Evolutionary conservation across 2,797 vertebrate genomes (phyloP).

Genomic region (Anomalospiza imberbis): DNA sequence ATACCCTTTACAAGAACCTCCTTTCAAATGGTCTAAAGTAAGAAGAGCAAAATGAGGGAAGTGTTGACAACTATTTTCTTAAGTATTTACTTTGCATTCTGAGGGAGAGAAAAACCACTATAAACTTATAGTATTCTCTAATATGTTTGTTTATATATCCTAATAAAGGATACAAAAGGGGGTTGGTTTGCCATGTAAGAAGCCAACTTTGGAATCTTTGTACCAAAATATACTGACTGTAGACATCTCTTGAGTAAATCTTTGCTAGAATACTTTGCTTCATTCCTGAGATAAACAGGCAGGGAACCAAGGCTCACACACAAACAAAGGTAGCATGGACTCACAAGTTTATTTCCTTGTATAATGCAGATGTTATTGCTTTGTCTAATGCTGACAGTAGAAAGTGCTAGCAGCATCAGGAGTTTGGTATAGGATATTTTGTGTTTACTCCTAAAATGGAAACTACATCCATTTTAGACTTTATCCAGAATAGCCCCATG

Average conservation of each 20-base stretch:
- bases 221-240: background rate
- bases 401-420: background rate
- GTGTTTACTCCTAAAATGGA: background rate
- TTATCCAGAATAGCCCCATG: background rate
- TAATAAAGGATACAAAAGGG: background rate
- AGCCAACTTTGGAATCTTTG: background rate
- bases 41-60: background rate
- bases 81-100: background rate
- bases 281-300: background rate
- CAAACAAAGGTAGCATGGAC: background rate
- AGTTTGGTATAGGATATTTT: background rate
- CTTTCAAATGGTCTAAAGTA: background rate
- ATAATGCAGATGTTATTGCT: background rate
- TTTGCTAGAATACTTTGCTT: background rate
- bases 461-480: background rate
- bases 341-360: background rate
- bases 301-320: background rate
- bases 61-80: background rate
- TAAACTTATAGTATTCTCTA: background rate
- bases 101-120: background rate
- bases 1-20: background rate
- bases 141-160: background rate
- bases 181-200: background rate
- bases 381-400: background rate
- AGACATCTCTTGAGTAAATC: background rate